Evolutionary conservation across 2,888 invertebrate species (phyloP), one percentile per base, ranked within the genome.

Genomic region (Rambutsinella grinnellia): DNA sequence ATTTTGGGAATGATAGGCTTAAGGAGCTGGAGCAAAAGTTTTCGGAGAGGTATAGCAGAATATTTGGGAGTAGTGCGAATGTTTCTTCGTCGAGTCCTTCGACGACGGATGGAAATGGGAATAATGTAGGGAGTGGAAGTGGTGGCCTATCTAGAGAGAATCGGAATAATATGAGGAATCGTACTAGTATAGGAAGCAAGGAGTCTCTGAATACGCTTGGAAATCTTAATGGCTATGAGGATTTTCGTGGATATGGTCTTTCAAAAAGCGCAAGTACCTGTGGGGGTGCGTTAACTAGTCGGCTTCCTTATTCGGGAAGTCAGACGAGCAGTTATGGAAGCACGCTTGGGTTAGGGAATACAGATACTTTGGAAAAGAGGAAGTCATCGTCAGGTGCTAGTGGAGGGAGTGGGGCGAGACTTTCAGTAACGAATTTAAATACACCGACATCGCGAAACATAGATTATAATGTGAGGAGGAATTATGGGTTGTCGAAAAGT

Each of bases 1-100:
- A 84, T 58, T 84, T 82, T 80, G 84, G 84, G 17, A 84, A 84
- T 65, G 84, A 84, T 36, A 61, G 84, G 65, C 78, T 84, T 47
- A 84, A 82, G 58, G 84, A 84, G 57, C 54, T 83, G 65, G 82
- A 83, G 60, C 80, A 81, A 62, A 83, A 82, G 76, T 81, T 83
- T 75, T 70, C 81, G 2, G 83, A 83, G 28, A 68, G 83, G 58
- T 83, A 83, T 60, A 81, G 81, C 56, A 69, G 83, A 44, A 65
- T 83, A 15, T 83, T 83, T 79, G 83, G 83, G 10, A 76, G 79
- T 70, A 79, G 68, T 74, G 72, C 71, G n/a, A 68, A 67, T 63
- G 79, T 75, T 15, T 36, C 69, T 51, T 19, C 58, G 6, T 61
- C 46, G 27, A 36, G 67, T 56, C 21, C 21, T 36, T 54, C 46